A percentile compares a stretch with the other conserved stretches of the same genome.
These are phyloP conservation scores for Siderastrea radians DNA, from an alignment of 92 coral and sea anemone genomes.

Conservation along the genomic window DNA sequence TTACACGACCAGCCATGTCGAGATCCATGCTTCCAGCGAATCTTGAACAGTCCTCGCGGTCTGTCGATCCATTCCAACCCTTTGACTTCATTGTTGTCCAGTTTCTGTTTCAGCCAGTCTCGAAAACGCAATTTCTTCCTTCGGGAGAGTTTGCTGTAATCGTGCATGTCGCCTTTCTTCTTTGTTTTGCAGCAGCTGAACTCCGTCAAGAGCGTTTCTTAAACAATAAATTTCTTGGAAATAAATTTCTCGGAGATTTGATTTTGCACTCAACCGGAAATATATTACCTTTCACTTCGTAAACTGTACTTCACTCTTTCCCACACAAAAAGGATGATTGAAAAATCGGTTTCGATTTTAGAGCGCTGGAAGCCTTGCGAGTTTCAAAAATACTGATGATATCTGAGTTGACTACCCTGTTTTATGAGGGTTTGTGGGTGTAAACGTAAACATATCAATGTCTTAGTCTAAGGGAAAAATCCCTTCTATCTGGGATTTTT, in stretches of 20 bases:
- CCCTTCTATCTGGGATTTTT: not conserved
- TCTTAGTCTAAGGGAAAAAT: not conserved
- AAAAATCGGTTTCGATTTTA: not conserved
- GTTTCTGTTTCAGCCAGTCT: conserved; percentile 69
- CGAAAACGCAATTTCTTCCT: conserved; percentile 73
- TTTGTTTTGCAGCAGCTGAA: not conserved
- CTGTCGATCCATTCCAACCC: conserved; percentile 79
- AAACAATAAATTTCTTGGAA: not conserved
- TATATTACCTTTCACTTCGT: not conserved
- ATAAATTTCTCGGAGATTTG: not conserved
- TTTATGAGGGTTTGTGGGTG: no score
- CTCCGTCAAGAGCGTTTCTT: not conserved
- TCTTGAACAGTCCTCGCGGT: conserved; percentile 64
- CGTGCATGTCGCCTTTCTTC: conserved; percentile 12
- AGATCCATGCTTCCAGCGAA: conserved; percentile 85
- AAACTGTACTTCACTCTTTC: not conserved
- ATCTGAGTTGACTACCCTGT: no score
- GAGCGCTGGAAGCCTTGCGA: not conserved
- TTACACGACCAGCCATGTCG: conserved; percentile 46
- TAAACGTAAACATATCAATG: no score
- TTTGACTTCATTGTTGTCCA: conserved; percentile 56
- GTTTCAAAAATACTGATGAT: no score
- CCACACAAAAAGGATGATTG: not conserved
- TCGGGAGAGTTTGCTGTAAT: conserved; percentile 26
- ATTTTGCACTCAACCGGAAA: not conserved